phyloP scores from a whole-genome alignment of 2,113 vertebrate genomes.

The Xiphias gladius region DNA sequence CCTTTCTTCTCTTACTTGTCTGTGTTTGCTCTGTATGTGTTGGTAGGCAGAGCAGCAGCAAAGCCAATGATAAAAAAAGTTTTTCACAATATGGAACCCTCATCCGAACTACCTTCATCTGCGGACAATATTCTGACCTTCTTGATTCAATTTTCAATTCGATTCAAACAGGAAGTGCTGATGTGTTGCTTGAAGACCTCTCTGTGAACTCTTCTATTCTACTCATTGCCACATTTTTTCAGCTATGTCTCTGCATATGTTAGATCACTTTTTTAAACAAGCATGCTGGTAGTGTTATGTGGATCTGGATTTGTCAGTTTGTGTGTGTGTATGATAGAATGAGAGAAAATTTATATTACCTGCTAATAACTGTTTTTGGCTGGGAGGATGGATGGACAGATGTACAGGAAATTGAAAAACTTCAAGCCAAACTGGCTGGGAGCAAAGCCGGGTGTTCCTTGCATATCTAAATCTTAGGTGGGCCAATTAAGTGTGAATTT shows the following conservation, averaged over 20 bases:
- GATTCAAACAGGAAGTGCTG: constrained; percentile 3
- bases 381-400: constrained; percentile 45
- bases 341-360: constrained; percentile 39
- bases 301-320: constrained; percentile 20
- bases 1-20: constrained; percentile 11
- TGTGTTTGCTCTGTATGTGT: background rate
- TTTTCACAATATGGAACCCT: background rate
- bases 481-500: constrained; percentile 6
- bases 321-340: constrained; percentile 19
- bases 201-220: background rate
- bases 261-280: constrained; percentile 10
- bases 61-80: background rate
- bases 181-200: background rate
- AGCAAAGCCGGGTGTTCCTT: constrained; percentile 20
- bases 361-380: constrained; percentile 53
- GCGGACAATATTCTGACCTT: background rate
- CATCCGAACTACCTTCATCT: background rate
- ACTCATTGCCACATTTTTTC: background rate
- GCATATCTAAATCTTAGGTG: constrained; percentile 21
- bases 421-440: constrained; percentile 48
- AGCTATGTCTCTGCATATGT: constrained; percentile 29
- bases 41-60: background rate
- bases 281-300: background rate
- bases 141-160: background rate
- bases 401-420: constrained; percentile 68